A percentile compares a stretch with the other conserved stretches of the same genome.
Conservation (phyloP, 2,797 vertebrate genomes). For the Xenentodon cancila region DNA sequence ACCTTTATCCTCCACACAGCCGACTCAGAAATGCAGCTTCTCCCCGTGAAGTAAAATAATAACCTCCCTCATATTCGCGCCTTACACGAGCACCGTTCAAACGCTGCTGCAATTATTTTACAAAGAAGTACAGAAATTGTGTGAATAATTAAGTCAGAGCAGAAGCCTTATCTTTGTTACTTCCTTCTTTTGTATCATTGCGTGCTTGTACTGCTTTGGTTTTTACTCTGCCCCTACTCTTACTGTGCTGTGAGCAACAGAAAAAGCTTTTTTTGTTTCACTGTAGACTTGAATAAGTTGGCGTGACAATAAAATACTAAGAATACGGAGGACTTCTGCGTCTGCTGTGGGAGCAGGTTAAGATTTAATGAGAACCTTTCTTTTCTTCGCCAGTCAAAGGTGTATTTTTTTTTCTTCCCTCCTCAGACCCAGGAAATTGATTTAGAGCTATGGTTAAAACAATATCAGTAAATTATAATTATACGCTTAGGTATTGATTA, state of each 20-base stretch:
- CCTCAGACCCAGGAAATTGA: constrained; percentile 59
- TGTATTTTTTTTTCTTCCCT: constrained; percentile 40
- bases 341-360: constrained; percentile 55
- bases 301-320: constrained; percentile 50
- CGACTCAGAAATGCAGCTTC: constrained; percentile 8
- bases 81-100: not conserved
- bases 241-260: constrained; percentile 16
- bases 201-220: constrained; percentile 15
- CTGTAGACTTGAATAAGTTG: constrained; percentile 34
- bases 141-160: constrained; percentile 26
- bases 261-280: constrained; percentile 31
- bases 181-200: constrained; percentile 17
- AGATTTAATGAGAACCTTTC: constrained; percentile 54
- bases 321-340: constrained; percentile 52
- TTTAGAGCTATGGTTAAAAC: constrained; percentile 72
- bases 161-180: constrained; percentile 22
- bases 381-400: constrained; percentile 37
- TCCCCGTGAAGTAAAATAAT: constrained; percentile 25
- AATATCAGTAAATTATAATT: constrained; percentile 78
- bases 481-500: constrained; percentile 78
- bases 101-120: constrained; percentile 19
- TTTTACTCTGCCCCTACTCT: constrained; percentile 39
- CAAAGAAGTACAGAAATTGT: not conserved
- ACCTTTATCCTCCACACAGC: constrained; percentile 16
- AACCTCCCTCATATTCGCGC: not conserved